A percentile compares a stretch with the other conserved stretches of the same genome.
These are phyloP conservation scores for Osmerus mordax DNA, from an alignment of 2,113 vertebrate species.

Conservation along the genomic window DNA sequence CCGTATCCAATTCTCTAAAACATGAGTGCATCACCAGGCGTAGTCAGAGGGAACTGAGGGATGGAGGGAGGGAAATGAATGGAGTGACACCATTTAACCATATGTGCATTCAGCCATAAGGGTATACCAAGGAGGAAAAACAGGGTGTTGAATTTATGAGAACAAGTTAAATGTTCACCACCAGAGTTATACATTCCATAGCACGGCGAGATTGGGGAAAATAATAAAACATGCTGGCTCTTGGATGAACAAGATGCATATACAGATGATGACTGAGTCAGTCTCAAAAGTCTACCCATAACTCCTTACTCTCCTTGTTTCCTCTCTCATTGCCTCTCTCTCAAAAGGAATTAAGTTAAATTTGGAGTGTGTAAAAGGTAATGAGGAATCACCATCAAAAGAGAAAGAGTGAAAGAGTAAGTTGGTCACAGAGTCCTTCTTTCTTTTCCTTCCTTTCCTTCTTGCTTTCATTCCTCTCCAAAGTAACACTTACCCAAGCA, in stretches of 20 bases:
- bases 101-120: background rate
- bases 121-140: constrained; percentile 6
- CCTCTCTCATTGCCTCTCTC: no score
- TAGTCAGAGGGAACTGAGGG: background rate
- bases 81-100: constrained; percentile 10
- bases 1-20: no score
- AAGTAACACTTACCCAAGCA: constrained; percentile 52
- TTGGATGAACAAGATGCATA: background rate
- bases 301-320: no score
- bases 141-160: constrained; percentile 30
- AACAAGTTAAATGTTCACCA: constrained; percentile 32
- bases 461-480: constrained; percentile 21
- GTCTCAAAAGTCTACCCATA: no score
- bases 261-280: no score
- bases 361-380: no score
- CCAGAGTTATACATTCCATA: constrained; percentile 12
- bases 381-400: no score
- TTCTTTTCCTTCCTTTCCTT: background rate
- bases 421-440: background rate
- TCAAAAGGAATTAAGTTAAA: no score
- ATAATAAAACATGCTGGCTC: background rate
- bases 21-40: background rate
- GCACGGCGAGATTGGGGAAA: background rate
- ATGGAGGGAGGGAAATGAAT: background rate
- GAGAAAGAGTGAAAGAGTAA: background rate